Evolutionary conservation across 64 coral and sea anemone species (phyloP), one percentile per base, ranked within the genome.

Genomic region (Pocillopora damicornis): DNA sequence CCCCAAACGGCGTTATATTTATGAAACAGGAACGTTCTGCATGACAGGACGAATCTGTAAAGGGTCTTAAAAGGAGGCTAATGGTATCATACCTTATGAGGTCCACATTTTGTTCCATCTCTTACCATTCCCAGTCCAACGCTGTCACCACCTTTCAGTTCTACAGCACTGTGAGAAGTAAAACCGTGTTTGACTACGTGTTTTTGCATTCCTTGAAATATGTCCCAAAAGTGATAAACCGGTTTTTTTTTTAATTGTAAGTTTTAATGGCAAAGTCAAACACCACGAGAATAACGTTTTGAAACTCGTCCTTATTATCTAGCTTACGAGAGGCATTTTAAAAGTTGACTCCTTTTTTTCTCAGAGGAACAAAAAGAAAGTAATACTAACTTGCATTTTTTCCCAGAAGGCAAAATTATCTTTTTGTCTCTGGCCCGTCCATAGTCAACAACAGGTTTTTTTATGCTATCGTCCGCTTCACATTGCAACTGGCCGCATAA

Each of bases 401-500:
- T 63, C n/a, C 84, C 78, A 72, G 16, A 75, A 9, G n/a, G 37
- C 79, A 92, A 76, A 38, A 67, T n/a, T 9, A 89, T 74, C 75
- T 81, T 89, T 16, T 35, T 73, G 67, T 95, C 92, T 38, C 30
- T 30, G 30, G 36, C 77, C 34, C 61, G 78, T 25, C 94, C 94
- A 85, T 95, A 95, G 34, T 89, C 75, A 68, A 87, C 79, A 59
- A 71, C 58, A 13, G 94, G 94, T 8, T 58, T 67, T 16, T 18
- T 57, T 68, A 16, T 73, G 5, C 9, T 74, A 9, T 81, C 65
- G 30, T 30, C 30, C 30, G 30, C 30, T 20, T 81, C 38, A 20
- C 94, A 95, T 58, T 95, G 94, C 30, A 95, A 73, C 81, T 95
- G 94, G 77, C 94, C 94, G 57, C 94, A 95, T 15, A 64, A 14